These are phyloP conservation scores for Galerucella pusilla DNA, from an alignment of 2,888 invertebrate species.

Conservation along the genomic window DNA sequence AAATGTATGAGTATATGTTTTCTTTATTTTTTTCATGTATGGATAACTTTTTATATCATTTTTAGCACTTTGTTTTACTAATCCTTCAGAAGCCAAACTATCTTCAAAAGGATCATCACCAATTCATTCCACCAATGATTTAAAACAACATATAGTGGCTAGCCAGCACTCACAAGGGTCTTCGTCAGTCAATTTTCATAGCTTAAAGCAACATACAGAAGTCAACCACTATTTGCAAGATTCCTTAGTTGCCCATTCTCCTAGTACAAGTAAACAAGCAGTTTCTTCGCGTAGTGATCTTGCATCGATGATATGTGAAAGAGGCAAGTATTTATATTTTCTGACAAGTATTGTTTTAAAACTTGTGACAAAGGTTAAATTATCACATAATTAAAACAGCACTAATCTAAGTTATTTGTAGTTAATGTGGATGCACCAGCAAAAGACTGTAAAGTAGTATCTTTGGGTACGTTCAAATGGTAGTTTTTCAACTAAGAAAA, in stretches of 20 bases:
- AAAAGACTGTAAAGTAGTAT: background rate
- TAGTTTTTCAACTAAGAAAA: constrained; percentile 3
- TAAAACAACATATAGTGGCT: background rate
- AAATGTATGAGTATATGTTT: constrained; percentile 4
- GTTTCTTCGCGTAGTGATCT: constrained; percentile 2
- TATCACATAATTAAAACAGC: background rate
- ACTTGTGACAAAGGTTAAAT: constrained; percentile 2
- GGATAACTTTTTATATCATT: constrained; percentile 4
- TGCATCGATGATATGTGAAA: constrained; percentile 4
- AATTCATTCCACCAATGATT: constrained; percentile 2
- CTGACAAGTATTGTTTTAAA: background rate
- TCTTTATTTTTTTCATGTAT: background rate
- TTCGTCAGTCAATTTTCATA: background rate
- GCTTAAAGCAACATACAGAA: constrained; percentile 4
- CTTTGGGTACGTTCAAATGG: constrained; percentile 2
- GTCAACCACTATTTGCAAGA: background rate
- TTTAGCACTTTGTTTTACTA: constrained; percentile 4
- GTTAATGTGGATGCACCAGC: background rate
- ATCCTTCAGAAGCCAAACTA: background rate
- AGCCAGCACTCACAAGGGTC: background rate
- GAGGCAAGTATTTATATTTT: constrained; percentile 4
- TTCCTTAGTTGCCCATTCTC: constrained; percentile 4
- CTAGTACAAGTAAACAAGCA: background rate
- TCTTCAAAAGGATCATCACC: constrained; percentile 1
- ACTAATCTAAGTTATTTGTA: constrained; percentile 4